A percentile compares a stretch with the other conserved stretches of the same genome.
Evolutionary conservation across 2,113 vertebrate genomes (phyloP).

Genomic region (Zapus hudsonius): DNA sequence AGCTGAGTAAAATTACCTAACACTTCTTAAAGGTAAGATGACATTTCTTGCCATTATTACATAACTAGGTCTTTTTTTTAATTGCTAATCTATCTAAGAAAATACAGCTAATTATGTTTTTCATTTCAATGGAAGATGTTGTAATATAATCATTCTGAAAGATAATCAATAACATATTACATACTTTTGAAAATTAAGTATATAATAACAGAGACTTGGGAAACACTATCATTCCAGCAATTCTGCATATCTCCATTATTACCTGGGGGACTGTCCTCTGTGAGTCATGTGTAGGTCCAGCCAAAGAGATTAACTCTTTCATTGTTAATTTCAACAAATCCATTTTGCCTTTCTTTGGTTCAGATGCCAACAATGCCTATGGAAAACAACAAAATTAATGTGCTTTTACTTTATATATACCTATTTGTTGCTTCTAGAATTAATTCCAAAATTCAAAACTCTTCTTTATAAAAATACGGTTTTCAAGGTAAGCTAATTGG

Average conservation of each 20-base stretch:
- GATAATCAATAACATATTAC: not conserved
- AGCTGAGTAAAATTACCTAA: not conserved
- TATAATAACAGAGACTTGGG: not conserved
- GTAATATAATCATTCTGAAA: slow-evolving; percentile 19
- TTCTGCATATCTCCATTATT: slow-evolving; percentile 57
- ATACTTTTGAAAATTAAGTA: not conserved
- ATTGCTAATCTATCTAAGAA: not conserved
- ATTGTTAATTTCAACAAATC: slow-evolving; percentile 94
- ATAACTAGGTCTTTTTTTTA: not conserved
- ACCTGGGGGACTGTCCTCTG: slow-evolving; percentile 93
- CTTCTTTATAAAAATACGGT: not conserved
- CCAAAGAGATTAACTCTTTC: slow-evolving; percentile 91
- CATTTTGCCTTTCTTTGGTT: slow-evolving; percentile 93
- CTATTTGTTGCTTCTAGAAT: not conserved
- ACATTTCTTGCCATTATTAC: not conserved
- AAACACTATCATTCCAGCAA: slow-evolving; percentile 13
- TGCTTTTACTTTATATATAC: not conserved
- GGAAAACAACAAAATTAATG: slow-evolving; percentile 35
- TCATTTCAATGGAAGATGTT: slow-evolving; percentile 13
- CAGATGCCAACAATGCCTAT: slow-evolving; percentile 95
- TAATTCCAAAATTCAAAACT: slow-evolving; percentile 33
- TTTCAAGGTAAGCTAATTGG: not conserved
- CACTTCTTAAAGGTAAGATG: not conserved
- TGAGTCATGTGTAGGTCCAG: slow-evolving; percentile 83
- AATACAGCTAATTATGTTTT: slow-evolving; percentile 9